phyloP scores from a whole-genome alignment of 2,113 vertebrate genomes.

The Numenius arquata region DNA sequence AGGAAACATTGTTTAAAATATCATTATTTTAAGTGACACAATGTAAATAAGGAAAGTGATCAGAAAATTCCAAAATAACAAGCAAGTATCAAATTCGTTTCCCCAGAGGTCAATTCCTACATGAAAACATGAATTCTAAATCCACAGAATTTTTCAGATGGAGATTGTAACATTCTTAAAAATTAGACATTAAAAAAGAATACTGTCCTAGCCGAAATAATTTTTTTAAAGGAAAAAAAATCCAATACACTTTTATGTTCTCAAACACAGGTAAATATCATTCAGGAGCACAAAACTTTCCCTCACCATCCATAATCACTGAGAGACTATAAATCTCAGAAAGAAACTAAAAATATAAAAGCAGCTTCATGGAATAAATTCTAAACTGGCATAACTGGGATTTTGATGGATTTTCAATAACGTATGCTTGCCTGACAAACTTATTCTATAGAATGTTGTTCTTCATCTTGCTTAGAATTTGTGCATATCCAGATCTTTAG shows the following conservation, averaged over 20 bases:
- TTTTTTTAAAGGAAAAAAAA: background rate
- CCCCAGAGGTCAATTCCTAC: background rate
- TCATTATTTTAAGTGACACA: background rate
- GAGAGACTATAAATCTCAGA: slow-evolving; percentile 20
- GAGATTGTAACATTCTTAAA: background rate
- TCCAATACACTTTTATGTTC: background rate
- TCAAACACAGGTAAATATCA: background rate
- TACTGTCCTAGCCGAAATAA: background rate
- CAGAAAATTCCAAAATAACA: background rate
- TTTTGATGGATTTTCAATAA: background rate
- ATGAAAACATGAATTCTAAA: background rate
- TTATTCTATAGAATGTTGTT: background rate
- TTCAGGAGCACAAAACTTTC: background rate
- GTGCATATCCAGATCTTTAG: background rate
- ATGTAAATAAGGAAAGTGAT: background rate
- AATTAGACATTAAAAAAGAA: background rate
- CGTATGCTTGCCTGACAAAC: background rate
- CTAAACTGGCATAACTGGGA: slow-evolving; percentile 32
- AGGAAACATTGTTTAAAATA: background rate
- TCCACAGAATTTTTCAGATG: background rate
- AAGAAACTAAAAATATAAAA: slow-evolving; percentile 46
- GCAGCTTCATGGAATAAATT: slow-evolving; percentile 21
- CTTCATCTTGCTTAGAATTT: background rate
- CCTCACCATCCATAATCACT: background rate
- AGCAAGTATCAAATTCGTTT: background rate